Evolutionary conservation across 2,797 vertebrate genomes (phyloP).

Genomic region (Diglossa cyanea): DNA sequence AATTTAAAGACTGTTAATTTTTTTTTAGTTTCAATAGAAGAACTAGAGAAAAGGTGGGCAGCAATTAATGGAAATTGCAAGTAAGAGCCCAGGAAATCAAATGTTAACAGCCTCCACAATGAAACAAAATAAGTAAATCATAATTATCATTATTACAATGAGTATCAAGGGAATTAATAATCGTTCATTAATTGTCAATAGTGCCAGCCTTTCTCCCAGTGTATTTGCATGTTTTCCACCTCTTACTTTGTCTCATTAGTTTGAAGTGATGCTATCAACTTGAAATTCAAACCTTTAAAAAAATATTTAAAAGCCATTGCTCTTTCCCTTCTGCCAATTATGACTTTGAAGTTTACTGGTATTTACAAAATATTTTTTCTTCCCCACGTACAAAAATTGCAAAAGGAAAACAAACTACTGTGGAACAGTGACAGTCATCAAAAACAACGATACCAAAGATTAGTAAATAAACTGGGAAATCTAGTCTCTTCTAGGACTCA

Average conservation of each 20-base stretch:
- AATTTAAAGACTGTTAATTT: not conserved
- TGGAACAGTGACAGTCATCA: not conserved
- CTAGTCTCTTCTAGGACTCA: not conserved
- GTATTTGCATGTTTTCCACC: not conserved
- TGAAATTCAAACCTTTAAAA: not conserved
- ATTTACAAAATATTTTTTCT: not conserved
- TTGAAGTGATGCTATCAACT: conserved; percentile 16
- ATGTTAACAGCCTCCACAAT: not conserved
- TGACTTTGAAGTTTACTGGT: not conserved
- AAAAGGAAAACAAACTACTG: not conserved
- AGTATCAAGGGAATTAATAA: conserved; percentile 18
- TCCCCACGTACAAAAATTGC: not conserved
- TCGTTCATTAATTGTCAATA: not conserved
- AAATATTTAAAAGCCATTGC: not conserved
- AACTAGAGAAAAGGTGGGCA: conserved; percentile 1
- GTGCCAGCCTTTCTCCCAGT: not conserved
- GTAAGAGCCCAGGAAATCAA: conserved; percentile 41
- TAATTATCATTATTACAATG: conserved; percentile 7
- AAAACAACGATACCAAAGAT: not conserved
- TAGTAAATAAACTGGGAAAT: not conserved
- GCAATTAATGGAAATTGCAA: conserved; percentile 60
- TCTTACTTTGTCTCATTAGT: not conserved
- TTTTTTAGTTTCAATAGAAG: conserved; percentile 9
- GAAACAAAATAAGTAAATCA: conserved; percentile 40
- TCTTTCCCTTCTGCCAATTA: not conserved